phyloP scores from a whole-genome alignment of 2,113 vertebrate species.

The Oncorhynchus masou region DNA sequence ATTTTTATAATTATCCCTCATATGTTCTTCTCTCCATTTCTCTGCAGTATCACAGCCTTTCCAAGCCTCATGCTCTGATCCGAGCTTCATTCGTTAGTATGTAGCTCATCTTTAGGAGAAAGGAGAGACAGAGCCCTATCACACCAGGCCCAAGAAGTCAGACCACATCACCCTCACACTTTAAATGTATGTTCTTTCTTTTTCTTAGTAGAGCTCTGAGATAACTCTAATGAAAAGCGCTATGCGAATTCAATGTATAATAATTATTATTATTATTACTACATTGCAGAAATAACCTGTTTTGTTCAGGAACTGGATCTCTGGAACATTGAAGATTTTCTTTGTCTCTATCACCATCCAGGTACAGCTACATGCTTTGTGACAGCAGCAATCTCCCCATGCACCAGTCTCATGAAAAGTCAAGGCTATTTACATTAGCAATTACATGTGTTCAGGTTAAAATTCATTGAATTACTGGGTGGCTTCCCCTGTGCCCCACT shows the following conservation, averaged over 20 bases:
- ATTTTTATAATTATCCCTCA: neutral
- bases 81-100: constrained; percentile 81
- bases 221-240: too few relatives aligned
- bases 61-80: constrained; percentile 78
- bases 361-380: constrained; percentile 37
- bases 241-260: too few relatives aligned
- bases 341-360: constrained; percentile 61
- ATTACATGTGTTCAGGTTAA: constrained; percentile 70
- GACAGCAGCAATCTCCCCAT: constrained; percentile 59
- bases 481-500: constrained; percentile 58
- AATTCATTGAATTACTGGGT: constrained; percentile 74
- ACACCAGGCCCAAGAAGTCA: too few relatives aligned
- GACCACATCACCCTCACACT: too few relatives aligned
- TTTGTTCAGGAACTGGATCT: constrained; percentile 22
- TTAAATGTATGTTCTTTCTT: too few relatives aligned
- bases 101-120: constrained; percentile 75
- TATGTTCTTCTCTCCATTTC: constrained; percentile 53
- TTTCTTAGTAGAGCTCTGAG: too few relatives aligned
- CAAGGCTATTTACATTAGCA: constrained; percentile 67
- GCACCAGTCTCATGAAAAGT: constrained; percentile 59
- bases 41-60: constrained; percentile 58
- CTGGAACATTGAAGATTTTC: constrained; percentile 69
- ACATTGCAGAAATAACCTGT: constrained; percentile 39
- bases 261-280: too few relatives aligned
- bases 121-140: neutral